Conservation (phyloP, 2,888 invertebrate species). For the Scaptomyza reducta region DNA sequence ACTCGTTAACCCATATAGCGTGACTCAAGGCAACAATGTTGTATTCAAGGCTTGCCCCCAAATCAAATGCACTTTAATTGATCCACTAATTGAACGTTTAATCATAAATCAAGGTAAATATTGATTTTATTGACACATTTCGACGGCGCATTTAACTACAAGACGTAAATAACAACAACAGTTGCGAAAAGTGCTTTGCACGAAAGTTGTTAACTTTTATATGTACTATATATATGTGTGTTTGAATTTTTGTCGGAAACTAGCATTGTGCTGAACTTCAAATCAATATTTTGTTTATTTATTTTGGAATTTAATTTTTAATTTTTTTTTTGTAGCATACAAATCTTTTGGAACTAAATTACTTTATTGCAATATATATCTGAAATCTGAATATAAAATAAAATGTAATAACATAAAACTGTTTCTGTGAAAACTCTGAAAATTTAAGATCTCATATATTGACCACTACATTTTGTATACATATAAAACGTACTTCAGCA, state of each 20-base stretch:
- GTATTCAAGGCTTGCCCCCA: constrained; percentile 11
- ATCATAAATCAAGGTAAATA: constrained; percentile 54
- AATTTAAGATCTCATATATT: too few species aligned
- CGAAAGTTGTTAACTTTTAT: not conserved
- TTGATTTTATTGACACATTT: constrained; percentile 67
- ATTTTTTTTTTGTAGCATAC: not conserved
- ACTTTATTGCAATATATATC: too few species aligned
- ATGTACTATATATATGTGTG: not conserved
- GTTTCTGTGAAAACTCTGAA: not conserved
- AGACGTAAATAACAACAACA: constrained; percentile 1
- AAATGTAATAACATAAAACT: not conserved
- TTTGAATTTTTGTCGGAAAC: not conserved
- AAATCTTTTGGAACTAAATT: too few species aligned
- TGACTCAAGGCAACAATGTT: constrained; percentile 19
- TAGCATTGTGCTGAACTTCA: not conserved
- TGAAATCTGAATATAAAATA: too few species aligned
- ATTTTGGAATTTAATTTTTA: not conserved
- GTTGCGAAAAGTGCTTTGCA: not conserved
- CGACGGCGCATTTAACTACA: constrained; percentile 3
- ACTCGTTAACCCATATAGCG: constrained; percentile 10
- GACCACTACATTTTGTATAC: not conserved
- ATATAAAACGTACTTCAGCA: not conserved
- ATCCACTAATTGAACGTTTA: constrained; percentile 62
- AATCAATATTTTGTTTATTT: not conserved
- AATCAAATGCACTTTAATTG: too few species aligned